Base-by-base conservation (phyloP, 2,113 vertebrate species). In the Piprites chloris region DNA sequence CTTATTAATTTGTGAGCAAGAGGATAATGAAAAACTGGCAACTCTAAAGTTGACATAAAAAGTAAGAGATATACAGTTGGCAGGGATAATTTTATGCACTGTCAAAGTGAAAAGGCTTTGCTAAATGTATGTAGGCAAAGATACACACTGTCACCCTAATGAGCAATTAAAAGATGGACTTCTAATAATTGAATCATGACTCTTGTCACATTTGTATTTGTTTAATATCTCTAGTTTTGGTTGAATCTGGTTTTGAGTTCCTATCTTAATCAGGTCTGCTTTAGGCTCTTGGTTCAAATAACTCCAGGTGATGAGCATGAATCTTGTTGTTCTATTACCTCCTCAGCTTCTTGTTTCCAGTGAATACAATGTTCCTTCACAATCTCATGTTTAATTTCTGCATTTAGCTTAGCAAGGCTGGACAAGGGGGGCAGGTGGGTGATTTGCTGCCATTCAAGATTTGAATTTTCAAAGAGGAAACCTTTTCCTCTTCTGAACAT, bases 161-260 rank as follows among this genome's bases (percentile, higher is more conserved):
- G 77, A 93, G 90, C 75, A 94, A 96, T 96, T 97, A 97, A 94
- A 96, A 95, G 9, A 14, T 9, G 44, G 89, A 73, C 69, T 87
- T 87, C 50, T 95, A 96, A 96, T 89, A 96, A 94, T 74, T 65
- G 79, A 91, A 73, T 90, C 14, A 12, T 15, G 74, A 73, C 81
- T 91, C 71, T 87, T 90, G 95, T 96, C 95, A 93, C 92, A 94
- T 77, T 78, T 89, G 30, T 92, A 52, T 96, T 97, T 97, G 84
- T 94, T 94, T 93, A 94, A 63, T 62, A 79, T 46, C 66, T 85
- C 21, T 49, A 66, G 79, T 77, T 96, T 76, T 73, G 55, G 50
- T 83, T 61, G 74, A 86, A 59, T 63, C 63, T 84, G 62, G 12
- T 41, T 84, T 65, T 55, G 77, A 65, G 63, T 93, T 90, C 80